These are phyloP conservation scores for Manis javanica DNA, from an alignment of 2,797 vertebrate genomes.

Conservation along the genomic window DNA sequence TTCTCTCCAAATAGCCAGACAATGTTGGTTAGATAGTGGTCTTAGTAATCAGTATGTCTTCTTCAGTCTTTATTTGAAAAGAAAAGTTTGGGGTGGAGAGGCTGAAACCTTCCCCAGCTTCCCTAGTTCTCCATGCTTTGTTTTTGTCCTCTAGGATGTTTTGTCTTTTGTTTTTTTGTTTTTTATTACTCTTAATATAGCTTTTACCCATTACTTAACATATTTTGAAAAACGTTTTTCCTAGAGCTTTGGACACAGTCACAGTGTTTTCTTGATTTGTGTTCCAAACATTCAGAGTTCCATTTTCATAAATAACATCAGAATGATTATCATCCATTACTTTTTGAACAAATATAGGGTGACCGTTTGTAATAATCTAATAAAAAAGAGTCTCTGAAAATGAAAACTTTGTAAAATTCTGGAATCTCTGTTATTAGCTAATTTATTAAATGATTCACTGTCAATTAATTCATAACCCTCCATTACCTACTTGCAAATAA, in stretches of 20 bases:
- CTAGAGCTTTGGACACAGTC: constrained; percentile 17
- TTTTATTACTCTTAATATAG: constrained; percentile 1
- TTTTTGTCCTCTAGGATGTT: not conserved
- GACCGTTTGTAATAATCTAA: constrained; percentile 63
- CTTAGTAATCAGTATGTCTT: not conserved
- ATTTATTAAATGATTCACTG: constrained; percentile 78
- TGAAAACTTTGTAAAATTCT: constrained; percentile 66
- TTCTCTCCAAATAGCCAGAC: not conserved
- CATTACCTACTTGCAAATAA: constrained; percentile 73
- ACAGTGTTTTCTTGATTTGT: constrained; percentile 59
- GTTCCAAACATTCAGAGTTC: constrained; percentile 54
- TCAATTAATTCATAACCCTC: constrained; percentile 72
- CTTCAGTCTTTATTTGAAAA: constrained; percentile 28
- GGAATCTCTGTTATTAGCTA: constrained; percentile 69
- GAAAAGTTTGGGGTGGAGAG: not conserved
- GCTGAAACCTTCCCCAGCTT: not conserved
- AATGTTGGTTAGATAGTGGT: not conserved
- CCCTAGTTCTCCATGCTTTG: not conserved
- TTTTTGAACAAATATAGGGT: constrained; percentile 60
- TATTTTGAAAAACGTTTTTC: constrained; percentile 66
- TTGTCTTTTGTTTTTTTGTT: constrained; percentile 34
- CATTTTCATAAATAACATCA: constrained; percentile 66
- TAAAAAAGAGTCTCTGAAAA: constrained; percentile 66
- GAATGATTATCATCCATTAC: constrained; percentile 44
- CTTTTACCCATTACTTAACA: constrained; percentile 43